Evolutionary conservation across 2,797 vertebrate genomes (phyloP).

Genomic region (Propithecus perrieri): DNA sequence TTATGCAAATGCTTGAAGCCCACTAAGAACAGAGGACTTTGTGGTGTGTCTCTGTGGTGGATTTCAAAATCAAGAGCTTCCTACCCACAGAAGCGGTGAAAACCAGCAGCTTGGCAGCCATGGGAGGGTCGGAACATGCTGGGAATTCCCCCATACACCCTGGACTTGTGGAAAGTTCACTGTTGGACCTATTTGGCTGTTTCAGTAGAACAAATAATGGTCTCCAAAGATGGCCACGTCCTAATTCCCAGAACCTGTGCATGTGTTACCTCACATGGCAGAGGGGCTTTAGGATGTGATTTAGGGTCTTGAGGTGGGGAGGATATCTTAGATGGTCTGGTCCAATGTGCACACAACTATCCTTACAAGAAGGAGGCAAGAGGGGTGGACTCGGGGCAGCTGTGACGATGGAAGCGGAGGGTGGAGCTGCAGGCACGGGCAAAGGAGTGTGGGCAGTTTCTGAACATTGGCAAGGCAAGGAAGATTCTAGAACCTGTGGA

Average conservation of each 20-base stretch:
- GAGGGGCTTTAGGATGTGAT: background rate
- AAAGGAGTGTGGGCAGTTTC: too few relatives aligned
- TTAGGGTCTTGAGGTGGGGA: background rate
- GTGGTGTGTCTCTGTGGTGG: background rate
- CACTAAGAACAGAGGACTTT: background rate
- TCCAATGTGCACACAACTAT: background rate
- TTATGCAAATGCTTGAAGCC: background rate
- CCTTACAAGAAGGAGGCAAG: background rate
- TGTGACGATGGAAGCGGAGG: too few relatives aligned
- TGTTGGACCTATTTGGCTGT: background rate
- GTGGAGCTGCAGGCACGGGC: too few relatives aligned
- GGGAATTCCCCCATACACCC: background rate
- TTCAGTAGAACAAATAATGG: background rate
- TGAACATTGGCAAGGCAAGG: too few relatives aligned
- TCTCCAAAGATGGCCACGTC: too few relatives aligned
- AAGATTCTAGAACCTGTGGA: background rate
- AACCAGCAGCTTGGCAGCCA: background rate
- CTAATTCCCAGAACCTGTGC: background rate
- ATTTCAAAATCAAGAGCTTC: background rate
- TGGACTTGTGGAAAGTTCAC: background rate
- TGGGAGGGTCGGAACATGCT: background rate
- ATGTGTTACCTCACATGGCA: too few relatives aligned
- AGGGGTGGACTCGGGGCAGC: background rate
- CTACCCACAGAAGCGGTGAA: background rate
- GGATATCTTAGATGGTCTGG: background rate